Evolutionary conservation across 2,888 invertebrate species (phyloP).

Genomic region (Hemicrepidius hirtus): DNA sequence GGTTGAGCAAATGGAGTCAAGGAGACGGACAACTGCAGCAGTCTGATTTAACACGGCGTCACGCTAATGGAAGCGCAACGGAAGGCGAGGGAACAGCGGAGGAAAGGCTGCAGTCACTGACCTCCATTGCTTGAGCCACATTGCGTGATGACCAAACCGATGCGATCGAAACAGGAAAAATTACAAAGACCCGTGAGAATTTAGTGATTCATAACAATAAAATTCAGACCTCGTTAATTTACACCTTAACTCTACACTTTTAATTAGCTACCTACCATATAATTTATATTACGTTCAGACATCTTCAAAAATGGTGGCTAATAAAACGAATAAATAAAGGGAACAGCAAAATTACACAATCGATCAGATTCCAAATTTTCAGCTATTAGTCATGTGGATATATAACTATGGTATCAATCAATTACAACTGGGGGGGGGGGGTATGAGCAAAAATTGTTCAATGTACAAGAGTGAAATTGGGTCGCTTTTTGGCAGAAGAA

Average conservation of each 20-base stretch:
- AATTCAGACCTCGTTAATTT: background rate
- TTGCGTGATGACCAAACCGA: slow-evolving; percentile 62
- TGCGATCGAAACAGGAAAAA: slow-evolving; percentile 51
- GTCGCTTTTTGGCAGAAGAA: no score
- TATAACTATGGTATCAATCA: no score
- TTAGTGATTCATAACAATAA: slow-evolving; percentile 14
- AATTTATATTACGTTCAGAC: no score
- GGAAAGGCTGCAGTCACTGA: slow-evolving; percentile 66
- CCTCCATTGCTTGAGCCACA: slow-evolving; percentile 65
- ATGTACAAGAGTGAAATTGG: no score
- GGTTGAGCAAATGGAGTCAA: slow-evolving; percentile 59
- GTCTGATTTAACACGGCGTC: slow-evolving; percentile 62
- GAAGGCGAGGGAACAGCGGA: slow-evolving; percentile 55
- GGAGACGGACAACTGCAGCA: slow-evolving; percentile 61
- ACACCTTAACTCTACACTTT: background rate
- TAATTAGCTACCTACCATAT: no score
- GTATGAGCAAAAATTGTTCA: no score
- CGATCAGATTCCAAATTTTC: no score
- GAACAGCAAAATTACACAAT: no score
- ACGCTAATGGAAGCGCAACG: slow-evolving; percentile 59
- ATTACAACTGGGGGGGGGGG: no score
- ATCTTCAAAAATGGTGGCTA: no score
- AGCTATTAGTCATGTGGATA: no score
- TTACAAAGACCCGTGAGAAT: slow-evolving; percentile 47
- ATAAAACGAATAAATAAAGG: no score